phyloP scores from a whole-genome alignment of 2,888 invertebrate genomes.

The Dendrolimus pini region DNA sequence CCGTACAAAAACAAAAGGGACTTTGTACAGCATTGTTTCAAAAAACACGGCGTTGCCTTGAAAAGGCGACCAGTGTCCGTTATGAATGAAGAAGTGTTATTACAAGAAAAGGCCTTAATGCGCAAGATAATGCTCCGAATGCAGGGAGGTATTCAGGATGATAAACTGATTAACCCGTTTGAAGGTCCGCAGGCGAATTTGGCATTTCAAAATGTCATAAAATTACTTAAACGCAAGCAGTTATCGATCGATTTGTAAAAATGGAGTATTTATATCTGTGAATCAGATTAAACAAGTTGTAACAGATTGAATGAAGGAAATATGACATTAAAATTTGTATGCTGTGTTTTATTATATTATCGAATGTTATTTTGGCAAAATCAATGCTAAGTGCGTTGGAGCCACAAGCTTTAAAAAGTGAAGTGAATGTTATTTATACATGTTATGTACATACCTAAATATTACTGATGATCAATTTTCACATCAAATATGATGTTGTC shows the following conservation, averaged over 20 bases:
- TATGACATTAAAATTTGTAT: no score
- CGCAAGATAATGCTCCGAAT: conserved; percentile 33
- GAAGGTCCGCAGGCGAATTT: conserved; percentile 37
- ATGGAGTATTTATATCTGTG: no score
- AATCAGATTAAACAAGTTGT: no score
- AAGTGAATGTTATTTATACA: no score
- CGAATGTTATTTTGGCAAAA: no score
- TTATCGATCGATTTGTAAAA: conserved; percentile 24
- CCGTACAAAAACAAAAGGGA: conserved; percentile 61
- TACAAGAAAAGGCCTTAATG: conserved; percentile 39
- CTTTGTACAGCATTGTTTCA: conserved; percentile 56
- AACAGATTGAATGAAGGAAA: no score
- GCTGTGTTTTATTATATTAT: no score
- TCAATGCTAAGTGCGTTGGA: no score
- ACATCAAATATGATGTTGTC: no score
- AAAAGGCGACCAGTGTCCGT: conserved; percentile 40
- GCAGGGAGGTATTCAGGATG: conserved; percentile 30
- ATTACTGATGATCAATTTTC: no score
- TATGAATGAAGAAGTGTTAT: conserved; percentile 52
- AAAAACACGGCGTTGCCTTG: conserved; percentile 53
- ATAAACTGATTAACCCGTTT: conserved; percentile 37
- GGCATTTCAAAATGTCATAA: conserved; percentile 39
- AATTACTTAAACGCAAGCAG: conserved; percentile 30
- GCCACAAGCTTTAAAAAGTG: no score
- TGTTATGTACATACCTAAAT: no score